These are phyloP conservation scores for Colistium nudipinnis DNA, from an alignment of 2,113 vertebrate genomes.

Conservation along the genomic window DNA sequence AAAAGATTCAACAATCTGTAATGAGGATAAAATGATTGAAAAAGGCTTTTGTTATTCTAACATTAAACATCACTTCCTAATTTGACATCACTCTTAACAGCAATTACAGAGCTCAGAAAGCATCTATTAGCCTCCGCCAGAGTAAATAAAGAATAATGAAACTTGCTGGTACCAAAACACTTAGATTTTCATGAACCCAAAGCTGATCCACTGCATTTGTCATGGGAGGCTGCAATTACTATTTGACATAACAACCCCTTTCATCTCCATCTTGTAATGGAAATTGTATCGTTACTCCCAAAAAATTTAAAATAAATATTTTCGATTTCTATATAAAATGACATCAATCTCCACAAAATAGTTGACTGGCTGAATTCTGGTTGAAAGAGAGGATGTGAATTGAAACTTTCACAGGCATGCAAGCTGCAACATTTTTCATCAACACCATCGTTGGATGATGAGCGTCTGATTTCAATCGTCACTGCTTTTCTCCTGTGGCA, in stretches of 20 bases:
- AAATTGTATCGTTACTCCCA: background rate
- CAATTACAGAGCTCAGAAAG: constrained; percentile 43
- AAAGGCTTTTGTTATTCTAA: constrained; percentile 8
- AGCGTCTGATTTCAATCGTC: background rate
- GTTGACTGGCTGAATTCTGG: background rate
- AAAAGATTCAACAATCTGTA: constrained; percentile 44
- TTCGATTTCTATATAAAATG: constrained; percentile 33
- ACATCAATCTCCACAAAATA: constrained; percentile 35
- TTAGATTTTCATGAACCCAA: background rate
- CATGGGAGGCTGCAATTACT: background rate
- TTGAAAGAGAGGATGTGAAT: constrained; percentile 1
- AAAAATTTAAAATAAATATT: background rate
- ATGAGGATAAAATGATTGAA: constrained; percentile 29
- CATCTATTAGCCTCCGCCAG: constrained; percentile 13
- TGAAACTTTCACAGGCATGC: background rate
- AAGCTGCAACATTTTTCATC: background rate
- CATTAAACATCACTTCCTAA: constrained; percentile 62
- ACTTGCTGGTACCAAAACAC: constrained; percentile 26
- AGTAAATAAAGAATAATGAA: constrained; percentile 22
- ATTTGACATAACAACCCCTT: background rate
- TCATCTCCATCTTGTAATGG: background rate
- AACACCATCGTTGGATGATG: background rate
- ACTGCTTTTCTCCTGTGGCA: background rate
- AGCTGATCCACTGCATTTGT: constrained; percentile 5
- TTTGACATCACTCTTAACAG: constrained; percentile 63